These are phyloP conservation scores for Brachyptera risi DNA, from an alignment of 2,888 invertebrate species.

Conservation along the genomic window DNA sequence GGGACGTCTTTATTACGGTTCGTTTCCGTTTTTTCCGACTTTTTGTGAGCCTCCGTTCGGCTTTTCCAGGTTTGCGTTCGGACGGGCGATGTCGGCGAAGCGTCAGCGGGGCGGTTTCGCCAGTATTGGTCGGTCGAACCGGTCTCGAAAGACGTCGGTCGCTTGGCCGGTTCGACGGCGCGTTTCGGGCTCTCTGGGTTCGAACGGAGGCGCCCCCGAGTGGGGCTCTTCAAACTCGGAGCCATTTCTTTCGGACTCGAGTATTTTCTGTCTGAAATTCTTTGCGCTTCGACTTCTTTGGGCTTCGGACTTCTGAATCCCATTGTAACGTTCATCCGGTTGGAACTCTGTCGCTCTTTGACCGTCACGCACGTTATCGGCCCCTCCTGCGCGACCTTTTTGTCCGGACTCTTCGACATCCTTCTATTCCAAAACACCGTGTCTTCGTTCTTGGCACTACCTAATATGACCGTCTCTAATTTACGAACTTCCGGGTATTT, in stretches of 20 bases:
- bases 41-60: background rate
- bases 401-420: constrained; percentile 32
- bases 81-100: too few relatives aligned
- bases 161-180: background rate
- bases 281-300: background rate
- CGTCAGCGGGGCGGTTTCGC: constrained; percentile 38
- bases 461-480: background rate
- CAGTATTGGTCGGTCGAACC: constrained; percentile 38
- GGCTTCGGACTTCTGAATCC: background rate
- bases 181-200: background rate
- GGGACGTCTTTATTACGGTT: background rate
- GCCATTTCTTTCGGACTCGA: background rate
- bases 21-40: background rate
- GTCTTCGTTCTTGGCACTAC: background rate
- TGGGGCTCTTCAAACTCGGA: background rate
- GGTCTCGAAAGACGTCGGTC: background rate
- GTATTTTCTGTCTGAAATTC: background rate
- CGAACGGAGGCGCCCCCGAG: background rate
- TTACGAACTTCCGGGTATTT: background rate
- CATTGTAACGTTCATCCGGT: constrained; percentile 15
- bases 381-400: constrained; percentile 17
- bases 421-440: background rate
- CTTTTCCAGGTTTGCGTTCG: background rate
- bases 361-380: constrained; percentile 18
- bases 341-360: constrained; percentile 23